Base-by-base conservation (phyloP, 1,140 invertebrate species). In the Dinothrombium tinctorium region DNA sequence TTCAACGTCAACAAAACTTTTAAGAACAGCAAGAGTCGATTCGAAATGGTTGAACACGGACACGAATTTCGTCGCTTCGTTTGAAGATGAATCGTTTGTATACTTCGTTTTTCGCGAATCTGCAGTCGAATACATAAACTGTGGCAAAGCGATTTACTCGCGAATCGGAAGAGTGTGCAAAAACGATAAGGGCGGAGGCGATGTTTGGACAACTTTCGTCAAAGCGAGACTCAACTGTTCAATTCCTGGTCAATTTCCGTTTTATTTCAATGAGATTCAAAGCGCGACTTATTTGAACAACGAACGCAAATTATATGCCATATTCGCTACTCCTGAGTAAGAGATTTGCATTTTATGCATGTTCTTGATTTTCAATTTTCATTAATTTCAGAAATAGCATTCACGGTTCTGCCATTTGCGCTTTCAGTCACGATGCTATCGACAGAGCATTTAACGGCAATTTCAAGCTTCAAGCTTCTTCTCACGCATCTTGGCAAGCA, bases 191-290 rank as follows among this genome's bases (percentile, higher is more conserved):
- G 76, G 64, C 2, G 54, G 73, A 32, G 58, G 72, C 50, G 57
- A 73, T 42, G 73, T 72, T 38, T 94, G 86, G 83, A 84, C 81
- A 5, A 86, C 83, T 0, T 94, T 86, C 55, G 5, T 42, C 12
- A 46, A 46, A 94, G 81, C 86, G 2, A 65, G 86, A 1, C 58
- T 95, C 0, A 87, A 84, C 53, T 95, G 87, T 53, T 83, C 83
- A 0, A 51, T 87, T 8, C 78, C 80, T 0, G 84, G 84, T 1
- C 75, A 86, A 31, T 80, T 80, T 54, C 84, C 86, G 1, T 94
- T 90, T 61, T 83, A 90, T 57, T 94, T 83, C 53, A 74, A 94
- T 56, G 80, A 94, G 56, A 74, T 94, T 4, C 83, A 89, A 58
- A 74, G 75, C 41, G 59, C 59, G 20, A 23, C 49, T 19, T 87